Base-by-base conservation (phyloP, 2,113 vertebrate species). In the Chrysemys picta region DNA sequence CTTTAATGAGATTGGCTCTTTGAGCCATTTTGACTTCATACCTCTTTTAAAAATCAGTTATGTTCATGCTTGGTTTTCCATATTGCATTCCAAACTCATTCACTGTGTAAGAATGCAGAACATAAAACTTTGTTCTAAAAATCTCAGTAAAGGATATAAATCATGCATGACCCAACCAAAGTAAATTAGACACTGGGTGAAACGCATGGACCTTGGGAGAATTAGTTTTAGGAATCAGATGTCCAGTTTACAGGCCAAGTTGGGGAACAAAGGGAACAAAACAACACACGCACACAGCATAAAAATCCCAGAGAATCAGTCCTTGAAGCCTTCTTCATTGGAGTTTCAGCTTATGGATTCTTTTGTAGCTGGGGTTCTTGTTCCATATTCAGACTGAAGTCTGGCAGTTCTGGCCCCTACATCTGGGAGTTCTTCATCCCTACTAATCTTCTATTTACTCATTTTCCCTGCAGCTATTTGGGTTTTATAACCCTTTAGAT, bases 171-270 rank as follows among this genome's bases (percentile, higher is more conserved):
- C 42, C 42, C 42, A 47, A 29, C 42, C 38, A 62, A n/a, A 57
- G 9, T 10, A 52, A 14, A 56, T 24, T 1, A 3, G 52, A n/a
- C 16, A 4, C 17, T 12, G 11, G 16, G 35, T 2, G 0, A 78
- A 25, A 24, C 75, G 57, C 4, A 17, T 16, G 69, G 59, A 38
- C 8, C 29, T 56, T 45, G 45, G 16, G 87, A 50, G 10, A 29
- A 3, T 4, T 27, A 59, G 52, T 53, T 45, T 8, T 56, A 27
- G 79, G 49, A 45, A 57, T 27, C 5, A 80, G 35, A 22, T 35
- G 31, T 4, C 52, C 5, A 3, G 12, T 50, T 57, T 57, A 24
- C 24, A 57, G 42, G 21, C 25, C 24, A 10, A 1, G 6, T 35
- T 80, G 27, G 42, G 50, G 7, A 31, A 2, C 5, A 27, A 29